A percentile compares a stretch with the other conserved stretches of the same genome.
These are phyloP conservation scores for Mizuhopecten yessoensis DNA, from an alignment of 1,140 invertebrate genomes.

Conservation along the genomic window DNA sequence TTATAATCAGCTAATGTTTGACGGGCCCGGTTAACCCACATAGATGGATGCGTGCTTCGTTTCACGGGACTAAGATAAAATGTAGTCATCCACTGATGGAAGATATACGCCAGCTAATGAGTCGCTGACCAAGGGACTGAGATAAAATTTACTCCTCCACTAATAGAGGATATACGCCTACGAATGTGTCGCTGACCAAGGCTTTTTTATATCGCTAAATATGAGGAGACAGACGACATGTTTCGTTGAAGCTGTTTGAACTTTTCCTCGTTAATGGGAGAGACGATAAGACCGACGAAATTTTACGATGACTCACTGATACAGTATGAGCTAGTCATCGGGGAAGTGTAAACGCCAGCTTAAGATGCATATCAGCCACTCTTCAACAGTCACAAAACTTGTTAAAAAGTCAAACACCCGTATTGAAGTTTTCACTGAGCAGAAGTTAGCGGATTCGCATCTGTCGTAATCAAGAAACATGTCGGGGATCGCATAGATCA, in stretches of 20 bases:
- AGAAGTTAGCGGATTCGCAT: too few relatives aligned
- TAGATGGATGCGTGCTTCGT: not conserved
- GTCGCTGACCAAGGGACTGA: not conserved
- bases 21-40: not conserved
- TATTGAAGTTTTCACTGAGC: too few relatives aligned
- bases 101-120: not conserved
- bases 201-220: not conserved
- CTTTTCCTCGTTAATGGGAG: not conserved
- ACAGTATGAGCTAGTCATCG: not conserved
- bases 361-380: too few relatives aligned
- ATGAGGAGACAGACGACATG: not conserved
- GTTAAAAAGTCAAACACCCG: too few relatives aligned
- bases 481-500: too few relatives aligned
- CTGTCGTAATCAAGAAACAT: too few relatives aligned
- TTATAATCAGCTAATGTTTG: constrained; percentile 29
- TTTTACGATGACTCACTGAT: not conserved
- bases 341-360: too few relatives aligned
- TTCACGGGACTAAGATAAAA: not conserved
- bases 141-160: too few relatives aligned
- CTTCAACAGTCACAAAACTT: too few relatives aligned
- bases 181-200: too few relatives aligned
- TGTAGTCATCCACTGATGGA: not conserved
- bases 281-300: too few relatives aligned
- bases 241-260: not conserved
- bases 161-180: too few relatives aligned